Evolutionary conservation across 2,888 invertebrate genomes (phyloP).

Genomic region (Andrena dorsata): DNA sequence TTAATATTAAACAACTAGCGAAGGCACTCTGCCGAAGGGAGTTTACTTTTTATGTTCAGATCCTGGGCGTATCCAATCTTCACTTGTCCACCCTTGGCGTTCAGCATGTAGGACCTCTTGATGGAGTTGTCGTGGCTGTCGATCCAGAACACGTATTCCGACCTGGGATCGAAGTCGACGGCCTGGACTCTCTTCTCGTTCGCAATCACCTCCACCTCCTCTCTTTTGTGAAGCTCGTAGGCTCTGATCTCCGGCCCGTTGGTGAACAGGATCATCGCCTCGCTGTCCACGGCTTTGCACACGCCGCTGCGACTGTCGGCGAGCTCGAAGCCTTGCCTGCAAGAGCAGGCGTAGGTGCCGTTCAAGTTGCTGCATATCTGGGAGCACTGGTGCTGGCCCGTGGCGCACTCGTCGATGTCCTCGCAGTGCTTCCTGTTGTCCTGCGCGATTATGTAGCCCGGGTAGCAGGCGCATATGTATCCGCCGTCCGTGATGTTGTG

Average conservation of each 20-base stretch:
- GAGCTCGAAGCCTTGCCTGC: conserved; percentile 92
- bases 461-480: conserved; percentile 95
- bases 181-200: conserved; percentile 96
- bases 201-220: conserved; percentile 91
- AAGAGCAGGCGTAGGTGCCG: conserved; percentile 95
- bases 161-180: conserved; percentile 94
- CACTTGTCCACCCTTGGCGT: conserved; percentile 91
- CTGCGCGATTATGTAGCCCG: conserved; percentile 93
- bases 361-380: conserved; percentile 97
- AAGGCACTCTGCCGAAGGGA: too few species aligned
- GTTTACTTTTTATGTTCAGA: conserved; percentile 89
- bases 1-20: too few species aligned
- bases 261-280: conserved; percentile 90
- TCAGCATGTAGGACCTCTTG: conserved; percentile 95
- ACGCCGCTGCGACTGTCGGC: conserved; percentile 93
- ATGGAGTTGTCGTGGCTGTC: conserved; percentile 96
- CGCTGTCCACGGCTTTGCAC: conserved; percentile 89
- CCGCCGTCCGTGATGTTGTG: conserved; percentile 93
- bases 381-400: conserved; percentile 94
- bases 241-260: conserved; percentile 95
- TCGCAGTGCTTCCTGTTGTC: conserved; percentile 93
- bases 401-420: conserved; percentile 96
- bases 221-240: conserved; percentile 88
- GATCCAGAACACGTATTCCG: conserved; percentile 97
- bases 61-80: conserved; percentile 95